A percentile compares a stretch with the other conserved stretches of the same genome.
These are phyloP conservation scores for Chiloscyllium punctatum DNA, from an alignment of 2,797 vertebrate genomes.

Conservation along the genomic window DNA sequence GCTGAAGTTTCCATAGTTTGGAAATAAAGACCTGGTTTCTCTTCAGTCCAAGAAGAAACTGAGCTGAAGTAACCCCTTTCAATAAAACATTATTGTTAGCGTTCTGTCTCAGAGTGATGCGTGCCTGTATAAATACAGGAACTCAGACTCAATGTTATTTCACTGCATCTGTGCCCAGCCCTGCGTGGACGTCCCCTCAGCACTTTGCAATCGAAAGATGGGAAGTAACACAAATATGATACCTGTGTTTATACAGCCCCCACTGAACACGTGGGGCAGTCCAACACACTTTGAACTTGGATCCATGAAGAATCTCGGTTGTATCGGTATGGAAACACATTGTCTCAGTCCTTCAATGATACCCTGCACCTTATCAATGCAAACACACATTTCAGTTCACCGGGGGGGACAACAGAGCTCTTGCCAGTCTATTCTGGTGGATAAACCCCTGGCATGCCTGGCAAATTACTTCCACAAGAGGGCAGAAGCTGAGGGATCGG, in stretches of 20 bases:
- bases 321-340: background rate
- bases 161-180: background rate
- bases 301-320: background rate
- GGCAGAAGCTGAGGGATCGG: background rate
- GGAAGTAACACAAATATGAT: background rate
- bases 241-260: background rate
- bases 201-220: background rate
- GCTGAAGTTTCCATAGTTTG: background rate
- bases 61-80: background rate
- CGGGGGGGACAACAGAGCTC: background rate
- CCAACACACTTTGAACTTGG: background rate
- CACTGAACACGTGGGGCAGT: background rate
- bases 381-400: background rate
- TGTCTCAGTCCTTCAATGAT: background rate
- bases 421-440: background rate
- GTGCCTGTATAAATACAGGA: background rate
- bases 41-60: background rate
- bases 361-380: background rate
- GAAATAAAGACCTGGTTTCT: background rate
- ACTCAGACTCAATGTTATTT: background rate
- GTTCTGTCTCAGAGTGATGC: background rate
- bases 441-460: background rate
- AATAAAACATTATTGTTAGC: background rate
- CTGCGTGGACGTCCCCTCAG: background rate
- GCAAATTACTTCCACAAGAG: background rate